phyloP scores from a whole-genome alignment of 2,797 vertebrate species.

The Ctenosaura bakeri region DNA sequence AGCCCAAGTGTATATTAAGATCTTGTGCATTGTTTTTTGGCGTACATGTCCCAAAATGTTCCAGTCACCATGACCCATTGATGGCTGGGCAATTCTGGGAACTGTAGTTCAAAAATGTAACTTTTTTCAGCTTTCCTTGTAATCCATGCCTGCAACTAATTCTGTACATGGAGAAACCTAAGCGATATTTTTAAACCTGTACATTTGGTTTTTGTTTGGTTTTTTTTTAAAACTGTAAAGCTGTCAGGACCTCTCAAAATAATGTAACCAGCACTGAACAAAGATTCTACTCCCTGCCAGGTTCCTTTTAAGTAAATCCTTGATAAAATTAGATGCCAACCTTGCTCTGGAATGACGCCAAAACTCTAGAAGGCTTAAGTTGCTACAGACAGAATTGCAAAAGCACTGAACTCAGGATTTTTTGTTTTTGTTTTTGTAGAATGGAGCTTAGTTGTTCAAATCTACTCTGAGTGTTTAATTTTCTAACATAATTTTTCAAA shows the following conservation, averaged over 20 bases:
- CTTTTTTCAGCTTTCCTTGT: no score
- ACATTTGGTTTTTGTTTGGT: conserved; percentile 42
- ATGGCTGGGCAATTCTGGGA: no score
- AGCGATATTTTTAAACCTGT: conserved; percentile 58
- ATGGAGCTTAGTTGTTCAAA: conserved; percentile 49
- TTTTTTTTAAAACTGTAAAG: conserved; percentile 57
- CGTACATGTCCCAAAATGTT: no score
- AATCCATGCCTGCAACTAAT: conserved; percentile 15
- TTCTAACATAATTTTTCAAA: conserved; percentile 42
- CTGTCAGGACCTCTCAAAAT: conserved; percentile 61
- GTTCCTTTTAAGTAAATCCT: conserved; percentile 68
- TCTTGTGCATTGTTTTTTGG: conserved; percentile 31
- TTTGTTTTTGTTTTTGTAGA: conserved; percentile 38
- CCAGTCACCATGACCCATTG: no score
- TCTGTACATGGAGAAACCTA: conserved; percentile 51
- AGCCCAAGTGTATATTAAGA: background rate
- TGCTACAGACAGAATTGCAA: conserved; percentile 56
- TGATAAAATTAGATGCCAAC: conserved; percentile 67
- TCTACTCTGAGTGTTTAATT: conserved; percentile 33
- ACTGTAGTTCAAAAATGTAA: no score
- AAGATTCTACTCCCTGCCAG: conserved; percentile 62
- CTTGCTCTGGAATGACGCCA: conserved; percentile 61
- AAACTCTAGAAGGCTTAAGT: conserved; percentile 60
- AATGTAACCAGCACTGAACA: conserved; percentile 59
- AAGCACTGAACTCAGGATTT: conserved; percentile 32